These are phyloP conservation scores for Apodemus agrarius DNA, from an alignment of 2,797 vertebrate genomes.

Conservation along the genomic window DNA sequence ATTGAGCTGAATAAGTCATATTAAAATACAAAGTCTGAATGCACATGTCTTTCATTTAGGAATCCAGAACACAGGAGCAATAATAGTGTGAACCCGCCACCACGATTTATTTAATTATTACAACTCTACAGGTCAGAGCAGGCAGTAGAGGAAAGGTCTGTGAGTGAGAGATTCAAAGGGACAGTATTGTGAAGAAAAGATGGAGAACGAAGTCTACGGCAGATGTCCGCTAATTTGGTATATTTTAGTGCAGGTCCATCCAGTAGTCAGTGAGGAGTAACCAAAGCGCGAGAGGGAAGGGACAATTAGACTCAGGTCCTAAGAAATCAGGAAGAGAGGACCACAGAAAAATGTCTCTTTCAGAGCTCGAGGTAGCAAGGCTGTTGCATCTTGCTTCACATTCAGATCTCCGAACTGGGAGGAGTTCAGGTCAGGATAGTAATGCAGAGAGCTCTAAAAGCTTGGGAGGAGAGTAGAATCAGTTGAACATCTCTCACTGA, in stretches of 20 bases:
- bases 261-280: neutral
- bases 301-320: neutral
- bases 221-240: neutral
- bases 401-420: neutral
- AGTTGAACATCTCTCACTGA: neutral
- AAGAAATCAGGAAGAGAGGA: neutral
- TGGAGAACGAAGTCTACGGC: neutral
- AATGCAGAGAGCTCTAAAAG: neutral
- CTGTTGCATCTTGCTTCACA: fast-evolving
- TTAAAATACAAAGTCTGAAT: neutral
- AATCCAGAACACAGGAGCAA: neutral
- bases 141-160: neutral
- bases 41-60: neutral
- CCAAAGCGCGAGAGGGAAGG: neutral
- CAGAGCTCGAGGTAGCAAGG: neutral
- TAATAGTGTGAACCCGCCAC: neutral
- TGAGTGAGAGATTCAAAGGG: neutral
- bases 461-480: neutral
- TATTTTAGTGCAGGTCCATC: neutral
- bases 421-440: neutral
- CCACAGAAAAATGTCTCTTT: neutral
- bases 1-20: neutral
- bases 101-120: neutral
- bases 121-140: neutral
- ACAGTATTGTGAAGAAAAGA: neutral